Evolutionary conservation across 2,113 vertebrate genomes (phyloP), one percentile per base, ranked within the genome.

Genomic region (Oplegnathus fasciatus): DNA sequence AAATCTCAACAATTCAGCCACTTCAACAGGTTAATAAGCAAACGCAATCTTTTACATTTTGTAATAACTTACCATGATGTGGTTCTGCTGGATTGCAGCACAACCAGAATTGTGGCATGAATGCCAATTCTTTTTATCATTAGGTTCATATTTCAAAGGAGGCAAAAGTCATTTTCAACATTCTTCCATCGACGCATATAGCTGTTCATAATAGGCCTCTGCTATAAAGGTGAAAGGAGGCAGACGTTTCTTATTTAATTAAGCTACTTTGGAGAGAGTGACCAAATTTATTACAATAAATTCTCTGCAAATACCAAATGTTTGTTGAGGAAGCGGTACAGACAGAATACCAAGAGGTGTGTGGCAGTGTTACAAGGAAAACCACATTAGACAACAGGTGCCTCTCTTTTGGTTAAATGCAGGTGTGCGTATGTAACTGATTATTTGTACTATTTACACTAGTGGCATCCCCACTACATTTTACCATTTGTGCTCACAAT

Each of bases 11-110:
- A 44, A 26, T 52, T 71, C 28, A 74, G 44, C n/a, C 20, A 28
- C 30, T 24, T 72, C 44, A 72, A 66, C 32, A 78, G 44, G 54
- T 40, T 70, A 50, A 57, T 58, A 66, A 82, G 26, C 22, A 86
- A 34, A 58, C 26, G 24, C 11, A 73, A 71, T 57, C 46, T 65
- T 88, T 82, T 24, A 75, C 3, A 66, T 86, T 80, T 81, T 70
- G 30, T 34, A 57, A 87, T n/a, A 80, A 89, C 88, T 90, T 88
- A 90, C 89, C 87, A 34, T 77, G 48, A 75, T 66, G 61, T 61
- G 80, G 76, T 61, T 87, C 67, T 82, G 85, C 69, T 82, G 84
- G 84, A 68, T 65, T 82, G 67, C 55, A 74, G 78, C 80, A 75
- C 80, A 89, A 72, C 37, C 69, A 88, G 60, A 82, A 50, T 48